phyloP scores from a whole-genome alignment of 2,888 invertebrate species.

The Listrodromus nycthemerus region DNA sequence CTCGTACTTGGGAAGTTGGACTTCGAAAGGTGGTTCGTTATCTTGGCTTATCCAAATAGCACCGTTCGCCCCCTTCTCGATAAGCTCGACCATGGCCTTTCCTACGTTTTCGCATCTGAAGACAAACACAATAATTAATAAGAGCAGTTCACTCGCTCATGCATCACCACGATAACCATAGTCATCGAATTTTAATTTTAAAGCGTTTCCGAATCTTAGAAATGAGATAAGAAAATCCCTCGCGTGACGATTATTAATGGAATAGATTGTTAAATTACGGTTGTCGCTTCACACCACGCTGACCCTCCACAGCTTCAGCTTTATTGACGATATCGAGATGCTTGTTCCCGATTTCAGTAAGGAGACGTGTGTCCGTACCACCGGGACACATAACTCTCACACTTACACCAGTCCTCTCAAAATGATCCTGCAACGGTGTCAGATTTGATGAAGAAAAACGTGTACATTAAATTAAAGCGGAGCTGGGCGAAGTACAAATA shows the following conservation, averaged over 20 bases:
- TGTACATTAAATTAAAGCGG: too few relatives aligned
- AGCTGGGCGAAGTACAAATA: too few relatives aligned
- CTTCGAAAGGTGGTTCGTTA: slow-evolving; percentile 72
- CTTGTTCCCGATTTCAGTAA: slow-evolving; percentile 69
- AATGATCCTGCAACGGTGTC: slow-evolving; percentile 28
- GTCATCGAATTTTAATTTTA: not conserved
- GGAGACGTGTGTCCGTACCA: slow-evolving; percentile 75
- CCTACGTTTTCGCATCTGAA: slow-evolving; percentile 76
- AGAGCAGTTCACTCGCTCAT: not conserved
- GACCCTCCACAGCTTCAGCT: slow-evolving; percentile 68
- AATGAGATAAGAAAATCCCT: too few relatives aligned
- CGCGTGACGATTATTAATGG: not conserved
- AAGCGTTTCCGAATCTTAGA: too few relatives aligned
- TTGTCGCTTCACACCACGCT: slow-evolving; percentile 72
- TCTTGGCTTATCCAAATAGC: slow-evolving; percentile 74
- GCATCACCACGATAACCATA: not conserved
- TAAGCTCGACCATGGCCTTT: slow-evolving; percentile 73
- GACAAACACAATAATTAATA: slow-evolving; percentile 19
- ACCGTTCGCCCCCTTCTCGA: slow-evolving; percentile 74
- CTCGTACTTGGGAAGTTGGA: slow-evolving; percentile 66
- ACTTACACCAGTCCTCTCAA: slow-evolving; percentile 78
- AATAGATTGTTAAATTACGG: slow-evolving; percentile 66
- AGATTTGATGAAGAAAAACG: not conserved
- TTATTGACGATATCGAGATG: slow-evolving; percentile 73
- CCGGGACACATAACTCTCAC: slow-evolving; percentile 81